A percentile compares a stretch with the other conserved stretches of the same genome.
Evolutionary conservation across 2,797 vertebrate genomes (phyloP).

Genomic region (Babyrousa celebensis): DNA sequence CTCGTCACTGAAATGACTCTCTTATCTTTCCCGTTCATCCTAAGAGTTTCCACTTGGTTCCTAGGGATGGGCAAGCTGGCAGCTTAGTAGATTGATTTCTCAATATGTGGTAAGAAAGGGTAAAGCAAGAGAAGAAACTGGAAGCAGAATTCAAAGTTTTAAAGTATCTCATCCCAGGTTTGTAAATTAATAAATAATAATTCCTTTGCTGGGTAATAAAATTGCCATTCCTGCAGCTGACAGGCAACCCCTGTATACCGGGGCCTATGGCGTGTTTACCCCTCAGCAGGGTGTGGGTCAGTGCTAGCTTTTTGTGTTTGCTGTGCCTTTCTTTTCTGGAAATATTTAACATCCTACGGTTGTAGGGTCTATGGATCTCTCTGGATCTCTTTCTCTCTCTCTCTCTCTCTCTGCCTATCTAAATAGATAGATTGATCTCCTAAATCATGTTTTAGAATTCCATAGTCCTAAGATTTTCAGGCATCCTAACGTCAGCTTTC

Average conservation of each 20-base stretch:
- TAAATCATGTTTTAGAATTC: slow-evolving; percentile 24
- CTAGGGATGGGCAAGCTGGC: background rate
- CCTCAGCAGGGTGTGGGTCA: background rate
- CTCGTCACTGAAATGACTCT: slow-evolving; percentile 17
- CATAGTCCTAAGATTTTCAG: background rate
- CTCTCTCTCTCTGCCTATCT: background rate
- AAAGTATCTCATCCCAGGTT: slow-evolving; percentile 30
- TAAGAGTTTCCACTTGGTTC: slow-evolving; percentile 44
- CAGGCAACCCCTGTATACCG: background rate
- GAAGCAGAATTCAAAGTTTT: slow-evolving; percentile 49
- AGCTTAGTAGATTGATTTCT: slow-evolving; percentile 43
- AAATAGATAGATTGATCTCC: background rate
- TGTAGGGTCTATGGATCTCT: background rate
- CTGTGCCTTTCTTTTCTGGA: background rate
- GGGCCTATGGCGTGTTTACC: background rate
- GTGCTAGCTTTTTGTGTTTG: background rate
- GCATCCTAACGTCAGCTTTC: background rate
- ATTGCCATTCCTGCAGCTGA: background rate
- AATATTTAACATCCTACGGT: slow-evolving; percentile 19
- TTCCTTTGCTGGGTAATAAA: background rate
- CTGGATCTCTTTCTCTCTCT: background rate
- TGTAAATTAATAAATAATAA: background rate
- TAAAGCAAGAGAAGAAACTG: background rate
- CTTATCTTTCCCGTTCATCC: background rate
- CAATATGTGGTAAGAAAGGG: background rate